A percentile compares a stretch with the other conserved stretches of the same genome.
These are phyloP conservation scores for Corythornis madagascariensis DNA, from an alignment of 2,113 vertebrate species.

Conservation along the genomic window DNA sequence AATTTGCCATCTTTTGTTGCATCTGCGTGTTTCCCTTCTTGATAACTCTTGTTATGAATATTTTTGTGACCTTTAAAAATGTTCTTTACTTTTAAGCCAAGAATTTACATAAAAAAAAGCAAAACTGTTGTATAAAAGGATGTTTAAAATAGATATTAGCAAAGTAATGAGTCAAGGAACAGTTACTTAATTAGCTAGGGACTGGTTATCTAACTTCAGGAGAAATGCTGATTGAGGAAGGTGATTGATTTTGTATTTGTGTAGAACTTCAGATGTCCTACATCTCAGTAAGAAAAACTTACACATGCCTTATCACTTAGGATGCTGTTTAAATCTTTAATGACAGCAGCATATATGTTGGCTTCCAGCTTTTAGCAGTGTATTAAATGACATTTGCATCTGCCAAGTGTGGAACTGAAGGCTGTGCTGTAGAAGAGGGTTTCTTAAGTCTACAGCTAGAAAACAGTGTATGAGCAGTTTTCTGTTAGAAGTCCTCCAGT, in stretches of 20 bases:
- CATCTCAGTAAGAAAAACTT: neutral
- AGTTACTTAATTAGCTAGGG: conserved; percentile 34
- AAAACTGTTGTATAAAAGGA: conserved; percentile 20
- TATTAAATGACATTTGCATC: neutral
- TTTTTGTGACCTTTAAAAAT: conserved; percentile 2
- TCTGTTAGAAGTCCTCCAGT: neutral
- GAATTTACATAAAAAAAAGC: conserved; percentile 8
- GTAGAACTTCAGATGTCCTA: neutral
- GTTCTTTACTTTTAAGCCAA: conserved; percentile 27
- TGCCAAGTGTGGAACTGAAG: neutral
- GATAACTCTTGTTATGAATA: neutral
- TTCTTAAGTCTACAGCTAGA: neutral
- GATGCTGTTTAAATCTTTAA: neutral
- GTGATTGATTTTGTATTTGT: neutral
- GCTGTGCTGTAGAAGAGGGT: neutral
- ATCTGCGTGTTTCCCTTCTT: neutral
- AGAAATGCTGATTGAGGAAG: neutral
- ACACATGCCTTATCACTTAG: neutral
- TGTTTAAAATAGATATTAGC: conserved; percentile 31
- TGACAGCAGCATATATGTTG: neutral
- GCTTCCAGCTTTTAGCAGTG: neutral
- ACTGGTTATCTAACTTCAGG: conserved; percentile 17
- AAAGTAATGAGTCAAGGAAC: conserved; percentile 33
- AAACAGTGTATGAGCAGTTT: neutral
- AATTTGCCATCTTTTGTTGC: conserved; percentile 41